Conservation (phyloP, 2,888 invertebrate species). For the Diachrysia chrysitis region DNA sequence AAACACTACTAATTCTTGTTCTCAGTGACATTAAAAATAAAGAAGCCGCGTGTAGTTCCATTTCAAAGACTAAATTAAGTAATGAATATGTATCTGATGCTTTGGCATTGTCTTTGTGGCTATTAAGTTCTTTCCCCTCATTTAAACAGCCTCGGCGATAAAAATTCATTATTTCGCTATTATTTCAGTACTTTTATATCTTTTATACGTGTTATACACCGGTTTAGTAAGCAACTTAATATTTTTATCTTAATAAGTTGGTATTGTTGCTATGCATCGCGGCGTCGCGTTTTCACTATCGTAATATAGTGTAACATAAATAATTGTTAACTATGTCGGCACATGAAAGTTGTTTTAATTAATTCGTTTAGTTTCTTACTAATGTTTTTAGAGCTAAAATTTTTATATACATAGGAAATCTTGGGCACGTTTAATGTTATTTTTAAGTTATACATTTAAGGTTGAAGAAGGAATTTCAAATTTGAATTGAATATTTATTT, state of each 20-base stretch:
- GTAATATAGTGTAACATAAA: slow-evolving; percentile 34
- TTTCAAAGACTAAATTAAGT: slow-evolving; percentile 5
- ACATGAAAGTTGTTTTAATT: slow-evolving; percentile 50
- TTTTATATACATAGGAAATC: neutral
- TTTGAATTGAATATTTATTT: neutral
- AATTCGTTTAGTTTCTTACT: slow-evolving; percentile 16
- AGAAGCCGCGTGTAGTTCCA: neutral
- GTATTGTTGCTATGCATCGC: slow-evolving; percentile 39
- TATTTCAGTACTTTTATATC: slow-evolving; percentile 4
- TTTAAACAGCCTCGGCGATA: neutral
- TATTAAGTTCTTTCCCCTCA: slow-evolving; percentile 2
- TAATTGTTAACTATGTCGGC: slow-evolving; percentile 38
- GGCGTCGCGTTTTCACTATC: slow-evolving; percentile 49
- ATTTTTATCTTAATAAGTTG: slow-evolving; percentile 35
- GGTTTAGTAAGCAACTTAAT: slow-evolving; percentile 30
- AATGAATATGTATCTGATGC: neutral
- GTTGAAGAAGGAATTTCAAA: neutral
- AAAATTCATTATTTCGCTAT: neutral
- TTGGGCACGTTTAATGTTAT: neutral
- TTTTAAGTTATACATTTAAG: neutral
- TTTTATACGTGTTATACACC: slow-evolving; percentile 11
- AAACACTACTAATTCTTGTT: slow-evolving; percentile 7
- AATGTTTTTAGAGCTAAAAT: neutral
- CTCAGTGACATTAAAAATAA: neutral
- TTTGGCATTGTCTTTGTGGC: neutral